Evolutionary conservation across 2,113 vertebrate genomes (phyloP).

Genomic region (Rhinopithecus roxellana): DNA sequence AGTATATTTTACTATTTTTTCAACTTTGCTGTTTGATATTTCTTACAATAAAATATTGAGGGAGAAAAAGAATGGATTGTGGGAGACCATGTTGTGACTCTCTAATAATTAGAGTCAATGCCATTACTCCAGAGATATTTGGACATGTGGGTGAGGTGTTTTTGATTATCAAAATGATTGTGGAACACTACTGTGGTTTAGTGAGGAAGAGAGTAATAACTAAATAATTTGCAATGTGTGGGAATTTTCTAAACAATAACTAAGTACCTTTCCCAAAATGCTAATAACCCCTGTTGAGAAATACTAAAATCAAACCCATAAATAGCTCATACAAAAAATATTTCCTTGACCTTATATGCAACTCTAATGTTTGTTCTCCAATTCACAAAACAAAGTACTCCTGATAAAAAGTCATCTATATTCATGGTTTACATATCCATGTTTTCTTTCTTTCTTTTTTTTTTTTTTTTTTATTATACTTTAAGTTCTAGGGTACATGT

Average conservation of each 20-base stretch:
- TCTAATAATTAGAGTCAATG: not conserved
- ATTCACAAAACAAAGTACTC: not conserved
- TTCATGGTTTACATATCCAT: not conserved
- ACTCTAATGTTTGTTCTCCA: not conserved
- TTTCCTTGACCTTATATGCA: not conserved
- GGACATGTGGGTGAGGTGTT: not conserved
- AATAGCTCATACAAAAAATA: not conserved
- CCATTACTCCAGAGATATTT: not conserved
- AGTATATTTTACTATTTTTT: conserved; percentile 13
- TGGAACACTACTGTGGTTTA: not conserved
- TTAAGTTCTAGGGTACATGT: too few species aligned
- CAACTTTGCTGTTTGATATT: not conserved
- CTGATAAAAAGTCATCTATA: not conserved
- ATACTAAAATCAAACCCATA: not conserved
- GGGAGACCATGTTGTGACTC: not conserved
- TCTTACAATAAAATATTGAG: not conserved
- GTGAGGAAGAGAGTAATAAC: not conserved
- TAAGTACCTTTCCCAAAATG: conserved; percentile 9
- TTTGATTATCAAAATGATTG: not conserved
- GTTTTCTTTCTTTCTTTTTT: not conserved
- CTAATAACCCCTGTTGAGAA: not conserved
- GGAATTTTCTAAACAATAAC: not conserved
- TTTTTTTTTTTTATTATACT: too few species aligned
- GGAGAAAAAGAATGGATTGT: not conserved
- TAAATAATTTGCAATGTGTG: not conserved